phyloP scores from a whole-genome alignment of 2,113 vertebrate species.

The Osmerus mordax region DNA sequence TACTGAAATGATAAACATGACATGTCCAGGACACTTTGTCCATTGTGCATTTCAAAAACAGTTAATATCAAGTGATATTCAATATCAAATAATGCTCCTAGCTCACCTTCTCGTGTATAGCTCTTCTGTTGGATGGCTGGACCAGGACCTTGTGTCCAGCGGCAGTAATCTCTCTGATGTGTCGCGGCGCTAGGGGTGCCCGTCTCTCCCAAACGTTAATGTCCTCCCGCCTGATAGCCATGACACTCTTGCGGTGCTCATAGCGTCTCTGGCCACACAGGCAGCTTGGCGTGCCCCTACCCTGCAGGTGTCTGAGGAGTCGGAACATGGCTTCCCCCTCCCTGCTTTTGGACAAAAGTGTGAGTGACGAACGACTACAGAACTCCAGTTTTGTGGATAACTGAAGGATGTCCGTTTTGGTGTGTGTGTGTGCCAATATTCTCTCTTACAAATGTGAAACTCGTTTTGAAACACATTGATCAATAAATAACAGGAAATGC shows the following conservation, averaged over 20 bases:
- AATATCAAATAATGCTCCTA: not conserved
- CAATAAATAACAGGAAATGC: too few relatives aligned
- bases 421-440: too few relatives aligned
- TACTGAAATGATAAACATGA: conserved; percentile 69
- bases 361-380: conserved; percentile 32
- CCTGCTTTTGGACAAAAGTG: conserved; percentile 45
- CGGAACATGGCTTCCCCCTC: conserved; percentile 76
- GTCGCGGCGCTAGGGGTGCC: conserved; percentile 89
- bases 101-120: conserved; percentile 90
- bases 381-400: not conserved
- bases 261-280: conserved; percentile 44
- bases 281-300: conserved; percentile 38
- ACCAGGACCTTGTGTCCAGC: conserved; percentile 91
- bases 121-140: conserved; percentile 90
- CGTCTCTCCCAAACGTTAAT: conserved; percentile 92
- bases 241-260: conserved; percentile 73
- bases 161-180: conserved; percentile 85
- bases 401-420: not conserved
- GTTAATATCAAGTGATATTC: not conserved
- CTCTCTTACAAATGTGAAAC: too few relatives aligned
- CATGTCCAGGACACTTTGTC: too few relatives aligned
- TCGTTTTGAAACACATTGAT: too few relatives aligned
- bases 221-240: conserved; percentile 91
- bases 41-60: conserved; percentile 1
- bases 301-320: conserved; percentile 56